Evolutionary conservation across 2,113 vertebrate genomes (phyloP).

Genomic region (Periophthalmus modestus): DNA sequence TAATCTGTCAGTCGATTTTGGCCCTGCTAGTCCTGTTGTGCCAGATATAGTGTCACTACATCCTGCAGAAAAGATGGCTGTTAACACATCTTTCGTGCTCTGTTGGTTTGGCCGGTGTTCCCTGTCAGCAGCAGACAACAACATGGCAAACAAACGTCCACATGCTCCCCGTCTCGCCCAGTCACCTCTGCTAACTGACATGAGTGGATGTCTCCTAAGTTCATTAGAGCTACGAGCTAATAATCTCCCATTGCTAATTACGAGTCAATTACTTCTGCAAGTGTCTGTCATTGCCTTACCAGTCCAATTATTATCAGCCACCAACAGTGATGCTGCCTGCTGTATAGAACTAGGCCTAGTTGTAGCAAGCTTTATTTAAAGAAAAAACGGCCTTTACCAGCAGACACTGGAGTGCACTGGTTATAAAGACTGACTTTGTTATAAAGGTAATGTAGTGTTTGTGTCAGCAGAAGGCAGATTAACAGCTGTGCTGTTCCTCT

Average conservation of each 20-base stretch:
- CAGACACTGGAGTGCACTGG: not conserved
- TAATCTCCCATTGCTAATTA: conserved; percentile 68
- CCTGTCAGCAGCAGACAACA: conserved; percentile 44
- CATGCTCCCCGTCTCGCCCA: conserved; percentile 36
- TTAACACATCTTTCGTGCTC: conserved; percentile 50
- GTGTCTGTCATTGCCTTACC: conserved; percentile 35
- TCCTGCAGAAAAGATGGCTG: conserved; percentile 44
- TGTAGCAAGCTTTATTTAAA: not conserved
- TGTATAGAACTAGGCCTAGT: conserved; percentile 23
- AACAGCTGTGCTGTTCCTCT: conserved; percentile 47
- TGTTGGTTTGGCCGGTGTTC: conserved; percentile 46
- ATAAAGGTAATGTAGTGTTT: conserved; percentile 15
- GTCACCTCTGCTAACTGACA: conserved; percentile 42
- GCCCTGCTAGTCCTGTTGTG: not conserved
- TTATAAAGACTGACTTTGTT: conserved; percentile 37
- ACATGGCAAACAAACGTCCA: conserved; percentile 32
- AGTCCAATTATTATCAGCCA: conserved; percentile 59
- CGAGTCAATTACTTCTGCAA: conserved; percentile 58
- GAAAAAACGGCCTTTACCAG: not conserved
- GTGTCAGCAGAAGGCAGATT: conserved; percentile 33
- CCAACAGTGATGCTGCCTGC: conserved; percentile 2
- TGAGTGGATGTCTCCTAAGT: conserved; percentile 35
- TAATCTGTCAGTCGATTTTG: not conserved
- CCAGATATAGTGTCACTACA: conserved; percentile 29
- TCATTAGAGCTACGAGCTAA: conserved; percentile 66